phyloP scores from a whole-genome alignment of 2,113 vertebrate genomes.

The Caracal caracal region DNA sequence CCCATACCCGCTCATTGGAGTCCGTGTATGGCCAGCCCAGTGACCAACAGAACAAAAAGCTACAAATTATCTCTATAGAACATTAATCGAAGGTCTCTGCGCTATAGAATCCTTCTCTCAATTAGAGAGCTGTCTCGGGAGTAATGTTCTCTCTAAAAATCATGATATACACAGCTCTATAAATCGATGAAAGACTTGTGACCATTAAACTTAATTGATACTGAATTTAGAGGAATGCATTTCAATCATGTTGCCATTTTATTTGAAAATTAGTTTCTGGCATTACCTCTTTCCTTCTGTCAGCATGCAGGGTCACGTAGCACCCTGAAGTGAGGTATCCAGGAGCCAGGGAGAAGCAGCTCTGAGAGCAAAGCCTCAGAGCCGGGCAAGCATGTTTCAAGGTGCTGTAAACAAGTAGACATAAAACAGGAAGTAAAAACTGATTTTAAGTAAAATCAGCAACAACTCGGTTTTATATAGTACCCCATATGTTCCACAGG shows the following conservation, averaged over 20 bases:
- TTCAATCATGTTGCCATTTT: constrained; percentile 84
- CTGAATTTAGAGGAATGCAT: constrained; percentile 80
- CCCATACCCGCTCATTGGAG: constrained; percentile 54
- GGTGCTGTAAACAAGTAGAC: constrained; percentile 81
- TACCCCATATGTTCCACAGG: constrained; percentile 82
- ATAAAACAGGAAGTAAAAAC: constrained; percentile 85
- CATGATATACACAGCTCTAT: constrained; percentile 83
- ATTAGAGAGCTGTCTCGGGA: constrained; percentile 83
- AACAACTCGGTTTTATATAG: constrained; percentile 85
- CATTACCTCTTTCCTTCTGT: constrained; percentile 68
- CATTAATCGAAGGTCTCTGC: constrained; percentile 79
- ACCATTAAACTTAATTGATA: constrained; percentile 86
- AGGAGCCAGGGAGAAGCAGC: constrained; percentile 22
- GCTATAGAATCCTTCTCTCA: constrained; percentile 82
- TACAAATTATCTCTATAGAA: constrained; percentile 82
- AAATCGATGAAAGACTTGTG: constrained; percentile 83
- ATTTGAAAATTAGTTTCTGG: constrained; percentile 82
- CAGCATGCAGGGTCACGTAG: neutral
- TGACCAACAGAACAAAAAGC: constrained; percentile 79
- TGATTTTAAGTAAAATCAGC: constrained; percentile 86
- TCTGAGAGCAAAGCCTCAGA: constrained; percentile 68
- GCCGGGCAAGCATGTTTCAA: constrained; percentile 65
- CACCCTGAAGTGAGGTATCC: neutral
- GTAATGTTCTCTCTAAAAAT: constrained; percentile 83
- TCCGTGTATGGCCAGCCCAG: constrained; percentile 60